Evolutionary conservation across 2,888 invertebrate genomes (phyloP), one percentile per base, ranked within the genome.

Genomic region (Volucella zonaria): DNA sequence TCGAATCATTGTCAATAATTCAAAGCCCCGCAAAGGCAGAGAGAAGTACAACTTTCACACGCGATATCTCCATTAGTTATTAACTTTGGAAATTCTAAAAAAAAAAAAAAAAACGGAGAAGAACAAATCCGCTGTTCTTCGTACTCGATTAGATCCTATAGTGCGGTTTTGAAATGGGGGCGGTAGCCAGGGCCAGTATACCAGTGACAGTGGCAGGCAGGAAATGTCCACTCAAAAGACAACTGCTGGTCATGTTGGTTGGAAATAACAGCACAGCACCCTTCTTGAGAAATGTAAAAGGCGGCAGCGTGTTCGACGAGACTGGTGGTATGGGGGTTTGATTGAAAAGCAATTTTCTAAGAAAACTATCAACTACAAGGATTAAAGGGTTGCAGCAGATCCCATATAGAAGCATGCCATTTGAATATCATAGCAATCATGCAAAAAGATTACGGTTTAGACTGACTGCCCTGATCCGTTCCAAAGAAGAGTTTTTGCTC

Each of bases 11-110:
- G 62, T 85, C 85, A 81, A 85, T 85, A 81, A 85, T 81, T 85
- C 73, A 73, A 45, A 61, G 42, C 52, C 15, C 47, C 59, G 23
- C 31, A n/a, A 45, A 45, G n/a, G n/a, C 18, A 42, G 45, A 15
- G 10, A 51, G 51, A 73, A 58, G 62, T 12, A 70, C 31, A 74
- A 66, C 56, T 58, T 59, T 58, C 49, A 75, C 87, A 87, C 87
- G 87, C 87, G 80, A 87, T 87, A 82, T 67, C 59, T 58, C 68
- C 86, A 87, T 87, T 87, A 87, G 82, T 85, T 87, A 86, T 87
- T 82, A 86, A 75, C 80, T 82, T 85, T 61, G 73, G 64, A 61
- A 67, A 67, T 49, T 56, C 45, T 12, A 8, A 76, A 66, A 68
- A 18, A 77, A 61, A 42, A 40, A 43, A 68, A 56, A 66, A 54